A percentile compares a stretch with the other conserved stretches of the same genome.
These are phyloP conservation scores for Heterodera schachtii DNA, from an alignment of 1,140 invertebrate genomes.

Conservation along the genomic window DNA sequence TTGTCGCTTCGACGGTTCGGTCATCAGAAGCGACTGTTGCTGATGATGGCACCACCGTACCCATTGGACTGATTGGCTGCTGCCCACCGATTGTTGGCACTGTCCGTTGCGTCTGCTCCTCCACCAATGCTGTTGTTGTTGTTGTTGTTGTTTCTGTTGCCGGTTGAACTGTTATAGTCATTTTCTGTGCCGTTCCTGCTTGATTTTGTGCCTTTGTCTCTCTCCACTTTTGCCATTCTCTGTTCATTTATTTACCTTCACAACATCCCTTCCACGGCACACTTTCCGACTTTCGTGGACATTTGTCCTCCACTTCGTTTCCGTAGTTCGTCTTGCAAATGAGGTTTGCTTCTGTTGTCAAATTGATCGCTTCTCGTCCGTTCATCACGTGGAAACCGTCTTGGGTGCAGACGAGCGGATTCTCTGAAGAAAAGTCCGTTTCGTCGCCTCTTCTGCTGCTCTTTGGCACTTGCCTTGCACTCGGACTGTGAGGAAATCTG, in stretches of 20 bases:
- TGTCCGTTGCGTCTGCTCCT: neutral
- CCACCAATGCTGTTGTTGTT: slow-evolving; percentile 11
- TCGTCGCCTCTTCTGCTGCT: neutral
- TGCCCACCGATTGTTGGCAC: neutral
- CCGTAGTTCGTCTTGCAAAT: slow-evolving; percentile 61
- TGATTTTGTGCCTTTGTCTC: neutral
- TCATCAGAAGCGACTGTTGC: neutral
- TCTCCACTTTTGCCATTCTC: neutral
- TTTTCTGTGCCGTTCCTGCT: slow-evolving; percentile 1
- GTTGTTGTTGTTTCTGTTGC: slow-evolving; percentile 39
- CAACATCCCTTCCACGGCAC: slow-evolving; percentile 16
- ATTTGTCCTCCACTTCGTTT: slow-evolving; percentile 50
- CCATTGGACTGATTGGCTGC: neutral
- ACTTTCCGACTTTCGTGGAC: slow-evolving; percentile 43
- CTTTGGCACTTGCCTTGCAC: slow-evolving; percentile 51
- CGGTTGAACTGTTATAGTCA: slow-evolving; percentile 7
- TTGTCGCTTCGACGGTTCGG: neutral
- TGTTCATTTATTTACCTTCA: slow-evolving; percentile 17
- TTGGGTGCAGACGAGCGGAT: slow-evolving; percentile 63
- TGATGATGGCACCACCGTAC: neutral
- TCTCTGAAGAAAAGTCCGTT: slow-evolving; percentile 47
- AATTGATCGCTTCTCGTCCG: slow-evolving; percentile 61
- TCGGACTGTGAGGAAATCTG: slow-evolving; percentile 61
- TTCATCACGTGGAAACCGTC: slow-evolving; percentile 65
- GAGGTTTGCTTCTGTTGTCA: slow-evolving; percentile 61